These are phyloP conservation scores for Sebastes alutus DNA, from an alignment of 2,797 vertebrate genomes.

Conservation along the genomic window DNA sequence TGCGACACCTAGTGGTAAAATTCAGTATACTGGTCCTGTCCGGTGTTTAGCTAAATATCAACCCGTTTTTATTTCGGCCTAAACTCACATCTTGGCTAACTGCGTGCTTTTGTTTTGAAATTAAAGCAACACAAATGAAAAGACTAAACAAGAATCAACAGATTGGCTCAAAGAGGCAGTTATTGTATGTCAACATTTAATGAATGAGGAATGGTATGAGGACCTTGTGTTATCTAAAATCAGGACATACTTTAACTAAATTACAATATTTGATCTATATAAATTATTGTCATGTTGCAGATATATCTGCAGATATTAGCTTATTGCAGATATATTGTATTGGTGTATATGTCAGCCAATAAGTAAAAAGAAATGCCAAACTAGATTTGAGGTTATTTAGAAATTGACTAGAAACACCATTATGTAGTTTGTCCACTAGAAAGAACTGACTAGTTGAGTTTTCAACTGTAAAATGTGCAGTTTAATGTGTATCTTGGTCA, in stretches of 20 bases:
- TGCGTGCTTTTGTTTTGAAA: neutral
- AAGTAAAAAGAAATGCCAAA: neutral
- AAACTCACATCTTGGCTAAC: neutral
- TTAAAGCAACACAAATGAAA: neutral
- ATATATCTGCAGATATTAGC: neutral
- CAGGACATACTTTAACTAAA: neutral
- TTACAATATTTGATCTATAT: neutral
- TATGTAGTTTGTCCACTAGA: neutral
- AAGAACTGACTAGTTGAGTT: neutral
- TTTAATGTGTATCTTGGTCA: neutral
- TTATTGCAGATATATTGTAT: neutral
- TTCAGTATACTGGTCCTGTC: too few species aligned
- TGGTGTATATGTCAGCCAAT: neutral
- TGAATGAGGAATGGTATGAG: neutral
- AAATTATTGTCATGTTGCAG: neutral
- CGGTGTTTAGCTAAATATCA: too few species aligned
- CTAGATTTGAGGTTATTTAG: neutral
- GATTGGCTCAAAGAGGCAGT: neutral
- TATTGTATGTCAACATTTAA: neutral
- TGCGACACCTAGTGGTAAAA: too few species aligned
- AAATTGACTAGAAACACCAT: neutral
- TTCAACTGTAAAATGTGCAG: neutral
- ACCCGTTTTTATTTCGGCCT: too few species aligned
- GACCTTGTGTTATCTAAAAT: neutral
- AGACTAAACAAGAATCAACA: neutral